Evolutionary conservation across 2,113 vertebrate genomes (phyloP), one percentile per base, ranked within the genome.

Genomic region (Lates calcarifer): DNA sequence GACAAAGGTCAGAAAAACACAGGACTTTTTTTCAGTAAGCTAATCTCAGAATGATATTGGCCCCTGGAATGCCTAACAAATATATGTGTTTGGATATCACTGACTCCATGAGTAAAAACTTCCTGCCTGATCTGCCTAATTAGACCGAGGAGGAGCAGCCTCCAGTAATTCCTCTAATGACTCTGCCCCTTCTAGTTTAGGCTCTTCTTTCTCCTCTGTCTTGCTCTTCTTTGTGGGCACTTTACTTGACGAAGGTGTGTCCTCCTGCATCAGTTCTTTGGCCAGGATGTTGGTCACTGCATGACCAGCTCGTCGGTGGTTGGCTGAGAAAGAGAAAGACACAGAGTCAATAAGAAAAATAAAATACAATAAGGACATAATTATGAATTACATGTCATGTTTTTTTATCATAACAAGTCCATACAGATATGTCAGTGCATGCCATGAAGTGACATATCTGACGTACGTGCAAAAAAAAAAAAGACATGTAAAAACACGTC

Each of bases 261-360:
- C 95, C 2, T 97, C 96, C 90, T 96, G 96, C 85, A 95, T 94
- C 90, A 97, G 91, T 90, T 96, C 96, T 64, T 96, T 96, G 90
- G 96, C 97, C 80, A 98, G 94, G 79, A 97, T 86, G 85, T 95
- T 96, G 22, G 96, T 97, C 91, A 97, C 94, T 56, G 95, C 96
- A 74, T 96, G 95, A 57, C 96, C 97, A 29, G 95, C 95, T 92
- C 96, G 93, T 90, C 96, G 94, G 89, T 96, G 94, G 88, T 96
- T 97, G 85, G 93, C 97, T 98, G 89, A 90, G 71, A 86, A 65
- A 83, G 65, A 92, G 63, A 63, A 15, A 55, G 22, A 84, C 4
- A 49, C 3, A 47, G 24, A 62, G 28, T 63, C 3, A 82, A 33
- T 24, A 14, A 49, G 20, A 74, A 7, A 56, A 3, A 66, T 5